A percentile compares a stretch with the other conserved stretches of the same genome.
These are phyloP conservation scores for Archegozetes longisetosus DNA, from an alignment of 1,140 invertebrate species.

Conservation along the genomic window DNA sequence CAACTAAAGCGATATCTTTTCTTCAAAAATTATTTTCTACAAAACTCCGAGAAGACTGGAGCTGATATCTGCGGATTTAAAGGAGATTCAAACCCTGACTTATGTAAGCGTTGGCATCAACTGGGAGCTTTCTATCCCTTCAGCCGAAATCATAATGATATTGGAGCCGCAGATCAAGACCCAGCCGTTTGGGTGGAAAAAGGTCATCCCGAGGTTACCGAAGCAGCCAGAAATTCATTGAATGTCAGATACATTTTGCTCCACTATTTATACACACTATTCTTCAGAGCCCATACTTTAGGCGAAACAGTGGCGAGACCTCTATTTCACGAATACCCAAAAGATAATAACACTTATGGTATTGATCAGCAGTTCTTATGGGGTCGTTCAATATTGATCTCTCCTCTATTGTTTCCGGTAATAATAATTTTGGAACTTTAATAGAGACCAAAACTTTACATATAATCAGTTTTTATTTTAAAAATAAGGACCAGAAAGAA, in stretches of 20 bases:
- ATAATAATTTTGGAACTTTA: too few relatives aligned
- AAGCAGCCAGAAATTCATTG: conserved; percentile 44
- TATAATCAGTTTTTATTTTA: too few relatives aligned
- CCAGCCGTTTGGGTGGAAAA: conserved; percentile 27
- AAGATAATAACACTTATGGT: conserved; percentile 45
- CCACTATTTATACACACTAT: conserved; percentile 47
- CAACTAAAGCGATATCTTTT: too few relatives aligned
- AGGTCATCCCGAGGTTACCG: conserved; percentile 43
- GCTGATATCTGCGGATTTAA: conserved; percentile 27
- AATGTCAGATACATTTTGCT: conserved; percentile 50
- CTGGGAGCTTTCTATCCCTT: conserved; percentile 43
- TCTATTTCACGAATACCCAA: conserved; percentile 29
- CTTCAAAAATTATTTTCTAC: too few relatives aligned
- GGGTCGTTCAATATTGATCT: conserved; percentile 30
- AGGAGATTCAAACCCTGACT: conserved; percentile 28
- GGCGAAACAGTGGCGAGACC: too few relatives aligned
- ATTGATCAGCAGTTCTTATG: conserved; percentile 49
- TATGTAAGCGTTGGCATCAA: conserved; percentile 64
- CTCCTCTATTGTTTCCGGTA: conserved; percentile 26
- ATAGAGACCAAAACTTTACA: too few relatives aligned
- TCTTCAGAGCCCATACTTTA: conserved; percentile 25
- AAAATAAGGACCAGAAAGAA: neutral
- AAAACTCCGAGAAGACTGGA: conserved; percentile 2
- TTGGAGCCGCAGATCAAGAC: conserved; percentile 38
- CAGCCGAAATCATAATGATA: conserved; percentile 64